Base-by-base conservation (phyloP, 2,113 vertebrate species). In the Desmodus rotundus region DNA sequence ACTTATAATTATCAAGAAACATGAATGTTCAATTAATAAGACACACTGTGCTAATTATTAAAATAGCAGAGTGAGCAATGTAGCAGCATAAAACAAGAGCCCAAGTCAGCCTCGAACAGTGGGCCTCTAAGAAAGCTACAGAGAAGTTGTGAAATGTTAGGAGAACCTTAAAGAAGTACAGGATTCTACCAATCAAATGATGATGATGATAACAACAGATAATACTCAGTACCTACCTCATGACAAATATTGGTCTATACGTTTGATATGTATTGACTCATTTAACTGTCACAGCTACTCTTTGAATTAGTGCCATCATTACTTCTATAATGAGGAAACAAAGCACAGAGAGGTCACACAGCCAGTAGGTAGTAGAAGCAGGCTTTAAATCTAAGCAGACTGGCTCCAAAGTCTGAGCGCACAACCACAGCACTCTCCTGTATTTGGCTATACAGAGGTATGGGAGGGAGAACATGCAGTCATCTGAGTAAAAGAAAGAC, bases 1-100 rank as follows among this genome's bases (percentile, higher is more conserved):
- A 73, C 47, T 82, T 73, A 89, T 0, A 87, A 78, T 80, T 6
- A 92, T 89, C 50, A 94, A 94, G 31, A 84, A 92, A 90, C 45
- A 92, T 19, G 26, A 5, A 86, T 81, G 61, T 89, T 93, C 80
- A 95, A 95, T 36, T 78, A 82, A 86, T 12, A 58, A 92, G 63
- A 93, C 17, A 81, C 7, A 65, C 4, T 45, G 19, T 85, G 20
- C 73, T 54, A 89, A 45, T 31, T 78, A 80, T 2, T 83, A 58
- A 90, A 93, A 95, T 7, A 41, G 38, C 85, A 90, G 15, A 76
- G 28, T 81, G 24, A 93, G 93, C 84, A 70, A 58, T n/a, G 13
- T 31, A n/a, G 38, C 43, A 65, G 31, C n/a, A 80, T 54, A 58
- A 26, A 89, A 81, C 56, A 65, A 7, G 43, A n/a, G 9, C 4